These are phyloP conservation scores for Neuroterus valhalla DNA, from an alignment of 1,140 invertebrate species.

Conservation along the genomic window DNA sequence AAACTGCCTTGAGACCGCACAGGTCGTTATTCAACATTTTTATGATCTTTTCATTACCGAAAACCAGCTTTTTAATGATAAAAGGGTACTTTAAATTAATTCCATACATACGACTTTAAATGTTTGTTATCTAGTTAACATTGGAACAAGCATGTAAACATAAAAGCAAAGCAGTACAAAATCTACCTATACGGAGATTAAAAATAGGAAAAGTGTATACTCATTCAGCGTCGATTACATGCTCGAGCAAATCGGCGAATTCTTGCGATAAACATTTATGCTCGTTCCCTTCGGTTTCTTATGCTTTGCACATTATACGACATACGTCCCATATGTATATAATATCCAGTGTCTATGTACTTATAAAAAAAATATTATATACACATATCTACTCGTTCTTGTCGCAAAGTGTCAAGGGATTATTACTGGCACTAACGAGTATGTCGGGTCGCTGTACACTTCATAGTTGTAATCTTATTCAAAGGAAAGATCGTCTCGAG, in stretches of 20 bases:
- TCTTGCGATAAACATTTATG: background rate
- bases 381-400: background rate
- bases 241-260: constrained; percentile 15
- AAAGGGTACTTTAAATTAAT: constrained; percentile 13
- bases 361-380: background rate
- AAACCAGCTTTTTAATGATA: background rate
- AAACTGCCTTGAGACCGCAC: too few species aligned
- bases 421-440: background rate
- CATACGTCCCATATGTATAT: background rate
- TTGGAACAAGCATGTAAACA: constrained; percentile 10
- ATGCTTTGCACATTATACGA: background rate
- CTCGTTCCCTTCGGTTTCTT: background rate
- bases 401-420: background rate
- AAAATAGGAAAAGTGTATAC: background rate
- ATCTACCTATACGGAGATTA: background rate
- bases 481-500: constrained; percentile 2
- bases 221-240: background rate
- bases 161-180: constrained; percentile 6
- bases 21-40: background rate
- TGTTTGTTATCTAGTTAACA: background rate
- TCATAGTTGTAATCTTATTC: constrained; percentile 21
- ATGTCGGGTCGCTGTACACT: constrained; percentile 30
- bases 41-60: background rate
- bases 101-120: background rate
- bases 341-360: background rate